Conservation (phyloP, 1,140 invertebrate genomes). For the Rhynchophorus ferrugineus region DNA sequence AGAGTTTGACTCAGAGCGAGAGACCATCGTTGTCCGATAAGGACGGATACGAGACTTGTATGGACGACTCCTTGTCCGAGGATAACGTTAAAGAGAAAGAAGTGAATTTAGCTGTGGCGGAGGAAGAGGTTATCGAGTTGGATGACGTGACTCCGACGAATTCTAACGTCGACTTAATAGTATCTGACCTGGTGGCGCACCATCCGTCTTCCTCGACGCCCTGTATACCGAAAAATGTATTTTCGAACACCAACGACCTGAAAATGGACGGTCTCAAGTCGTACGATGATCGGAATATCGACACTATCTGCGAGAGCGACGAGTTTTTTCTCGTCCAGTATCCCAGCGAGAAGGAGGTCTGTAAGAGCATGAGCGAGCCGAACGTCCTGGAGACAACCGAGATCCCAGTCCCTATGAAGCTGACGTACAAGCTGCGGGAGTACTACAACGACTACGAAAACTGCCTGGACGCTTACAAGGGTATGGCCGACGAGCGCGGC, state of each 20-base stretch:
- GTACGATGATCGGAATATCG: constrained; percentile 27
- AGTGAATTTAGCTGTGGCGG: not conserved
- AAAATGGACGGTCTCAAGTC: constrained; percentile 32
- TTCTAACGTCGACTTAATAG: constrained; percentile 26
- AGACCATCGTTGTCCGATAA: constrained; percentile 24
- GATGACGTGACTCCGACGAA: constrained; percentile 33
- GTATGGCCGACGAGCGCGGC: constrained; percentile 12
- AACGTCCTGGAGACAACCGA: constrained; percentile 28
- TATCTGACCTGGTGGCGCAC: constrained; percentile 1
- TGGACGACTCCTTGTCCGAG: constrained; percentile 37
- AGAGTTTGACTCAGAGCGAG: constrained; percentile 30
- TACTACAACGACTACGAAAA: constrained; percentile 41
- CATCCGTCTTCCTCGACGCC: constrained; percentile 23
- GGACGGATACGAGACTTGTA: constrained; percentile 37
- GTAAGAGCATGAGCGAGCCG: constrained; percentile 32
- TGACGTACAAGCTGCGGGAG: constrained; percentile 29
- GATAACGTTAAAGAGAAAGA: constrained; percentile 17
- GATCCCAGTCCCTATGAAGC: constrained; percentile 16
- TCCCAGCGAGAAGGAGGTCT: constrained; percentile 22
- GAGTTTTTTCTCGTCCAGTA: constrained; percentile 39
- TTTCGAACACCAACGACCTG: constrained; percentile 21
- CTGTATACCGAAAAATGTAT: constrained; percentile 17
- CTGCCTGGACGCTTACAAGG: constrained; percentile 31
- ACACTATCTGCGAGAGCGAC: constrained; percentile 27
- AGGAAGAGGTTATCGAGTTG: not conserved